Evolutionary conservation across 2,888 invertebrate genomes (phyloP), one percentile per base, ranked within the genome.

Genomic region (Chironomus tentans): DNA sequence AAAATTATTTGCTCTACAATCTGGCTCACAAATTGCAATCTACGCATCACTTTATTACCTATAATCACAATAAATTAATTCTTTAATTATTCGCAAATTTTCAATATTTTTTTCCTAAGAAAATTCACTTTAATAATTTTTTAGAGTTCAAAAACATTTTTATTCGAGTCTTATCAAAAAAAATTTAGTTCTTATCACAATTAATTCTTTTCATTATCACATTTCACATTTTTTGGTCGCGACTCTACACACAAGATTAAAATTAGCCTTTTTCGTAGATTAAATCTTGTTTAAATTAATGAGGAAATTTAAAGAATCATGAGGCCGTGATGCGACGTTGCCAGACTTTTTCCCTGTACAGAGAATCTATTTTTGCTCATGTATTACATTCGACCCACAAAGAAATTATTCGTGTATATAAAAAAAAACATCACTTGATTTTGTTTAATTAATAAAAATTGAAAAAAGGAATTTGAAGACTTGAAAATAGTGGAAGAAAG

Each of bases 301-400:
- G 38, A 38, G 38, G 38, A 38, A 38, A 38, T 38, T 38, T 38
- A 38, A 38, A 38, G 38, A 38, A 38, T 38, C 38, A 38, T 38
- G 38, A 38, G 10, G 38, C 38, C 7, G 10, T 56, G 6, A 15
- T 15, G 72, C 72, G 12, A 28, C 46, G 72, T 72, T 72, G 72
- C 72, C 72, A 72, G 47, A 38, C 38, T 22, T 56, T 72, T 61
- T 46, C 5, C 38, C 38, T 10, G 38, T 38, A 38, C 38, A 38
- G 38, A 38, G 38, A 38, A 18, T 24, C 61, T 74, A 46, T 46
- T 61, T 47, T 28, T 48, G 62, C n/a, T 62, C 65, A 74, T 68
- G 72, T 62, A 21, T 22, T 24, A 15, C 56, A 62, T 24, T 65
- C 65, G 48, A 74, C 74, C 68, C 74, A 74, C 74, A 68, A 74